phyloP scores from a whole-genome alignment of 1,140 invertebrate species.

The Lucilia cuprina region DNA sequence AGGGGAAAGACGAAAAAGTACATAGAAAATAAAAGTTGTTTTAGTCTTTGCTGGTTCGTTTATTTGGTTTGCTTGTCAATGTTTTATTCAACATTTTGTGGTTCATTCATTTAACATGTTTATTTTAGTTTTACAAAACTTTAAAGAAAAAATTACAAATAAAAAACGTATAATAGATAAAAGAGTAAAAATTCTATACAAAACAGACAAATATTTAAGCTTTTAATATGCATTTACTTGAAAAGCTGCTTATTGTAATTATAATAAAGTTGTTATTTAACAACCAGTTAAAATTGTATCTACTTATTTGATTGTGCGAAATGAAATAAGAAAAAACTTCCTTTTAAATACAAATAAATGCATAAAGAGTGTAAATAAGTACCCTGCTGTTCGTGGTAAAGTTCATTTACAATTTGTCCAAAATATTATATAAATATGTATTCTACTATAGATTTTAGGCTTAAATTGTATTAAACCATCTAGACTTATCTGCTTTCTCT shows the following conservation, averaged over 20 bases:
- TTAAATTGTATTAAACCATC: too few species aligned
- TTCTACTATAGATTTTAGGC: too few species aligned
- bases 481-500: too few species aligned
- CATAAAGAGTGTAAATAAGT: too few species aligned
- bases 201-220: background rate
- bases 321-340: background rate
- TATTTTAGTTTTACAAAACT: background rate
- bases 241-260: slow-evolving; percentile 14
- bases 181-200: background rate
- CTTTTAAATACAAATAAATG: background rate
- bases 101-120: background rate
- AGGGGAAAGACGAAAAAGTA: background rate
- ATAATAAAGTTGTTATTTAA: background rate
- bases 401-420: too few species aligned
- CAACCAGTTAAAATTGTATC: background rate
- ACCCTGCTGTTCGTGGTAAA: background rate
- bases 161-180: background rate
- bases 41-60: background rate
- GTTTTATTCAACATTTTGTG: slow-evolving; percentile 6
- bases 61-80: slow-evolving; percentile 14
- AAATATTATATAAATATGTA: too few species aligned
- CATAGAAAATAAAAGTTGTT: background rate
- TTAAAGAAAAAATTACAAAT: background rate
- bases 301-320: background rate
- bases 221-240: background rate